phyloP scores from a whole-genome alignment of 2,797 vertebrate species.

The Propithecus perrieri region DNA sequence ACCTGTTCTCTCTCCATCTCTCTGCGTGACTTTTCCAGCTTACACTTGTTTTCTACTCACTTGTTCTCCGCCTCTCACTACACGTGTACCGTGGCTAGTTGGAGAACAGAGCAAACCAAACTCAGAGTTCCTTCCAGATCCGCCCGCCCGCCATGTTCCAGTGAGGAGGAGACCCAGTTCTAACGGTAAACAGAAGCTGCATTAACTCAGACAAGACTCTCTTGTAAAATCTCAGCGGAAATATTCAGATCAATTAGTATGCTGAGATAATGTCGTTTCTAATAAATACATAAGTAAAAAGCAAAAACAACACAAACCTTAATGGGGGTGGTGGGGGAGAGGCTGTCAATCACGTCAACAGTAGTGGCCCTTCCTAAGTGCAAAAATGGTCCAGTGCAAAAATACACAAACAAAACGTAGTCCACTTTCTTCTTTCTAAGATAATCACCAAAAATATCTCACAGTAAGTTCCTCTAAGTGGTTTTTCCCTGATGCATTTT shows the following conservation, averaged over 20 bases:
- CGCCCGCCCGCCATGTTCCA: not conserved
- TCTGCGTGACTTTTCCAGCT: not conserved
- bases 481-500: not conserved
- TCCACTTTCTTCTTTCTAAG: not conserved
- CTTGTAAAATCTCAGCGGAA: not conserved
- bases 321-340: fast-evolving
- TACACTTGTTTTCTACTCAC: not conserved
- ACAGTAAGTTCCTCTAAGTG: not conserved
- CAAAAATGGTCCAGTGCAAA: not conserved
- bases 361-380: not conserved
- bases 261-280: not conserved
- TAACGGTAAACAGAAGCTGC: not conserved
- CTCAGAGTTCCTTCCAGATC: not conserved
- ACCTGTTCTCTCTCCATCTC: not conserved
- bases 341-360: no score
- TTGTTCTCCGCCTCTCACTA: not conserved
- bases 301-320: not conserved
- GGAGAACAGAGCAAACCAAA: not conserved
- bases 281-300: not conserved
- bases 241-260: not conserved
- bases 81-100: not conserved
- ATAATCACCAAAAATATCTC: not conserved
- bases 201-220: not conserved
- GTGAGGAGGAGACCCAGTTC: not conserved
- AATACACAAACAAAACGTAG: not conserved